phyloP scores from a whole-genome alignment of 64 coral and sea anemone genomes.

The Montipora sp. region DNA sequence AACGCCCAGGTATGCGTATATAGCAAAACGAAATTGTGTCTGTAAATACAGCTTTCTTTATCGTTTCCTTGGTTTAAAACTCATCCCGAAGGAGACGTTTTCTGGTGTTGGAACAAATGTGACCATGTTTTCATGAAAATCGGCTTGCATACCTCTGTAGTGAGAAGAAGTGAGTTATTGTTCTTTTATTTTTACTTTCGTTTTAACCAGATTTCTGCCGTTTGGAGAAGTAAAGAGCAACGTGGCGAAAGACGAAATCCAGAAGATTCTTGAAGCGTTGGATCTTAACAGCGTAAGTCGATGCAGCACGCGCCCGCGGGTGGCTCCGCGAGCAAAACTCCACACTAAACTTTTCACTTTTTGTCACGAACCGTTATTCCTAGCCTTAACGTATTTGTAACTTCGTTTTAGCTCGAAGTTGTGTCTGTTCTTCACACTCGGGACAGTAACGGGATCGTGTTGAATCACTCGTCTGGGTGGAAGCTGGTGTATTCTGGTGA shows the following conservation, averaged over 20 bases:
- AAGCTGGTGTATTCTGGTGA: slow-evolving; percentile 55
- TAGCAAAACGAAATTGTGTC: no score
- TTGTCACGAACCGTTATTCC: no score
- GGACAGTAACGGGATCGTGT: slow-evolving; percentile 23
- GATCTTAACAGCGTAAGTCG: not conserved
- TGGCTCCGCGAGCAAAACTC: no score
- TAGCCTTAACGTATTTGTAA: not conserved
- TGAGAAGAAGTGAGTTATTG: not conserved
- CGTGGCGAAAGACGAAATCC: not conserved
- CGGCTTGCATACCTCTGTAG: no score
- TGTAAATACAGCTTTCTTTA: no score
- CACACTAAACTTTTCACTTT: no score
- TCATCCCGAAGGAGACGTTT: no score
- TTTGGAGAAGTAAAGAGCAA: slow-evolving; percentile 13
- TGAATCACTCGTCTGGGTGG: slow-evolving; percentile 37
- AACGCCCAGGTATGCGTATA: no score
- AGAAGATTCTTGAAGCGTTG: slow-evolving; percentile 1
- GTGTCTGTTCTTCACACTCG: slow-evolving; percentile 26
- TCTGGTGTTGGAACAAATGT: no score
- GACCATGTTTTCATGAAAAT: no score
- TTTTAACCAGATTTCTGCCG: not conserved
- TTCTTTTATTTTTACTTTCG: not conserved
- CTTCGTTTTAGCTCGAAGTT: slow-evolving; percentile 16
- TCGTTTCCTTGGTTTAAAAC: no score
- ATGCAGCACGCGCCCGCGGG: no score